Conservation (phyloP, 2,113 vertebrate species). For the Miniopterus natalensis region DNA sequence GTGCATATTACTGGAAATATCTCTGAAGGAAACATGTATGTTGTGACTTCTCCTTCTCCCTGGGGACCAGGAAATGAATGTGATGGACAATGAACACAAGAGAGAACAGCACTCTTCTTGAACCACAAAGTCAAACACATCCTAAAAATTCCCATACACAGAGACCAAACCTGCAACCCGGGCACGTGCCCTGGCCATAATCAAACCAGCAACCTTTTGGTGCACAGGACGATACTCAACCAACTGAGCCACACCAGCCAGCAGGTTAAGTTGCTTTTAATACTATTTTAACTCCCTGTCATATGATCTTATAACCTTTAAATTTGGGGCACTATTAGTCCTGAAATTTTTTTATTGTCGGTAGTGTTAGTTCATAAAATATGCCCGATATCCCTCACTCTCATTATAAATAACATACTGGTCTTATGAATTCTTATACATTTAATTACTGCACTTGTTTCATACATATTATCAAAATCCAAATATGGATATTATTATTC, state of each 20-base stretch:
- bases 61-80: not conserved
- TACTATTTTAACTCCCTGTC: not conserved
- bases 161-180: too few species aligned
- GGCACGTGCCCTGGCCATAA: too few species aligned
- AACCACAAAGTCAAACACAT: not conserved
- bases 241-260: too few species aligned
- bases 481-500: not conserved
- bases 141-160: too few species aligned
- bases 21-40: not conserved
- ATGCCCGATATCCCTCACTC: not conserved
- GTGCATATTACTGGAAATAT: not conserved
- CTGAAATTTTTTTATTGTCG: not conserved
- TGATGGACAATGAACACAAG: not conserved
- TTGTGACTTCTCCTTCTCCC: not conserved
- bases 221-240: too few species aligned
- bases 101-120: not conserved
- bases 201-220: too few species aligned
- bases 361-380: not conserved
- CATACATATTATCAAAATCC: not conserved
- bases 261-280: not conserved
- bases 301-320: not conserved
- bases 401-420: not conserved
- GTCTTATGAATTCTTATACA: not conserved
- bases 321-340: not conserved
- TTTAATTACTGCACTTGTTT: not conserved